Percentiles rank a stretch among this genome's conserved stretches.
phyloP scores from a whole-genome alignment of 2,113 vertebrate genomes.

The Symphodus melops region DNA sequence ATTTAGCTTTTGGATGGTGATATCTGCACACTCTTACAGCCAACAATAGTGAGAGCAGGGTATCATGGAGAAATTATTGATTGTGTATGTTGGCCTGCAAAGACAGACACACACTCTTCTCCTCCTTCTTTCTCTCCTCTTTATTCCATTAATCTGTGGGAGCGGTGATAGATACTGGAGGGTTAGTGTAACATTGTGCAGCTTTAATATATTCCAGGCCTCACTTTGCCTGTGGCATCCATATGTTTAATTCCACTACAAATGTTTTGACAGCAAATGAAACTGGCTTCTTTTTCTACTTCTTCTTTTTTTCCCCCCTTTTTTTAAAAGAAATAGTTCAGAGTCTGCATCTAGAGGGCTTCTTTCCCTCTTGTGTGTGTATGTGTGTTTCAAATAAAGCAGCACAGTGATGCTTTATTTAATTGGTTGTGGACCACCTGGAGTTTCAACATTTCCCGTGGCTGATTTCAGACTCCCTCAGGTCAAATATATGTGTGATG shows the following conservation, averaged over 20 bases:
- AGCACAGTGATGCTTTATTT: slow-evolving; percentile 74
- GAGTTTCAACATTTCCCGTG: slow-evolving; percentile 73
- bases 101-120: slow-evolving; percentile 54
- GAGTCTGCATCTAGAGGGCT: slow-evolving; percentile 34
- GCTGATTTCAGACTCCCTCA: slow-evolving; percentile 69
- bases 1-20: slow-evolving; percentile 57
- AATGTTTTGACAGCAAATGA: slow-evolving; percentile 79
- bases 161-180: slow-evolving; percentile 77
- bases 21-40: slow-evolving; percentile 36
- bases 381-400: slow-evolving; percentile 46
- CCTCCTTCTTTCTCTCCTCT: slow-evolving; percentile 13
- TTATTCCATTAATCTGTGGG: slow-evolving; percentile 78
- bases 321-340: slow-evolving; percentile 21
- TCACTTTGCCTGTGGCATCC: slow-evolving; percentile 77
- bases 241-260: slow-evolving; percentile 82
- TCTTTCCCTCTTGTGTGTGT: slow-evolving; percentile 27
- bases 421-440: slow-evolving; percentile 77
- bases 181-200: slow-evolving; percentile 75
- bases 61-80: slow-evolving; percentile 70
- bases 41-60: slow-evolving; percentile 45
- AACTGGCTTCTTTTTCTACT: slow-evolving; percentile 51
- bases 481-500: slow-evolving; percentile 56
- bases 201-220: slow-evolving; percentile 77
- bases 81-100: slow-evolving; percentile 65
- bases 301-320: neutral